Conservation (phyloP, 2,797 vertebrate genomes). For the Sebastes variabilis region DNA sequence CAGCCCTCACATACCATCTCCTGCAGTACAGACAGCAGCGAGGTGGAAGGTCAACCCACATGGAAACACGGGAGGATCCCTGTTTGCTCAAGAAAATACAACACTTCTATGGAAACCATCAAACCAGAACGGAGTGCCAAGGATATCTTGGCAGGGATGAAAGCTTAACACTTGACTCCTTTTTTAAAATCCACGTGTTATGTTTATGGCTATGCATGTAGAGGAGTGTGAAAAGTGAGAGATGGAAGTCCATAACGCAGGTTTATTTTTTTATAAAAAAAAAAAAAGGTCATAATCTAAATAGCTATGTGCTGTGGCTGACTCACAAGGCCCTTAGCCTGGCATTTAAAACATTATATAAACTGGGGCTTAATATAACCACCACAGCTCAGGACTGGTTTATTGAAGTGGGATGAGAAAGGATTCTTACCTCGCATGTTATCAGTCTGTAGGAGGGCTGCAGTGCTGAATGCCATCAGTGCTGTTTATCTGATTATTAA, state of each 20-base stretch:
- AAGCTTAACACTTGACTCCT: conserved; percentile 5
- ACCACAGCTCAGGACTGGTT: conserved; percentile 52
- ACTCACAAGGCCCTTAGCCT: conserved; percentile 65
- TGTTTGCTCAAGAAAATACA: conserved; percentile 46
- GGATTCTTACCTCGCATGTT: conserved; percentile 54
- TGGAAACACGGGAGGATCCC: conserved; percentile 53
- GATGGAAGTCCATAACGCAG: neutral
- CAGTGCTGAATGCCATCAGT: conserved; percentile 29
- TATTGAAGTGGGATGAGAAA: conserved; percentile 66
- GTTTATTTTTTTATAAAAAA: conserved; percentile 4
- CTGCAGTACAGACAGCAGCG: conserved; percentile 36
- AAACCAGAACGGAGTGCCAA: conserved; percentile 13
- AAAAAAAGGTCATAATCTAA: conserved; percentile 39
- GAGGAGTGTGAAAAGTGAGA: neutral
- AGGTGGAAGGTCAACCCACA: conserved; percentile 59
- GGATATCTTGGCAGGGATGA: conserved; percentile 4
- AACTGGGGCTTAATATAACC: conserved; percentile 75
- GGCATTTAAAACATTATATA: conserved; percentile 78
- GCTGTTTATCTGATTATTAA: conserved; percentile 19
- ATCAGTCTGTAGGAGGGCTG: conserved; percentile 57
- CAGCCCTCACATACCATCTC: conserved; percentile 48
- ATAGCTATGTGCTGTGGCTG: conserved; percentile 59
- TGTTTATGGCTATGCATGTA: neutral
- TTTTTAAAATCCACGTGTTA: neutral
- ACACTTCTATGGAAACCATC: conserved; percentile 47